A percentile compares a stretch with the other conserved stretches of the same genome.
Evolutionary conservation across 2,888 invertebrate species (phyloP).

Genomic region (Sussaba pulchella): DNA sequence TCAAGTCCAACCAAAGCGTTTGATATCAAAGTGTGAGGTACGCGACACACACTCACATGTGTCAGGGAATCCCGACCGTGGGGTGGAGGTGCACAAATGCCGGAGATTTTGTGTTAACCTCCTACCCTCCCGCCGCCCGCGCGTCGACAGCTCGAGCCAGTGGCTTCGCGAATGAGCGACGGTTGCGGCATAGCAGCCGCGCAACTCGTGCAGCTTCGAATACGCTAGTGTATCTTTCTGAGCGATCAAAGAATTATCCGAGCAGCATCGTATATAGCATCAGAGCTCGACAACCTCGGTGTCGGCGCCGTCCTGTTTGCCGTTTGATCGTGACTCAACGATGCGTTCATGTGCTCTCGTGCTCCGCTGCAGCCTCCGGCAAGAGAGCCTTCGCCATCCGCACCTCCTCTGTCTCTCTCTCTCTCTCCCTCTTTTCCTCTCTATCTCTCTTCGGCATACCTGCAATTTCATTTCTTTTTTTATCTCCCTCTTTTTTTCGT

Average conservation of each 20-base stretch:
- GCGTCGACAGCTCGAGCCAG: constrained; percentile 34
- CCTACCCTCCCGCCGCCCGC: constrained; percentile 41
- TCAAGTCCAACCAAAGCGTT: constrained; percentile 33
- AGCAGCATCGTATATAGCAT: constrained; percentile 38
- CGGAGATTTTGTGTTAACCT: constrained; percentile 43
- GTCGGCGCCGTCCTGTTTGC: constrained; percentile 75
- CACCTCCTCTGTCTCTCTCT: constrained; percentile 7
- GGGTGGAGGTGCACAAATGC: constrained; percentile 3
- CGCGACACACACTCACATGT: background rate
- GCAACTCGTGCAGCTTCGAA: background rate
- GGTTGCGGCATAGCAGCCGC: constrained; percentile 9
- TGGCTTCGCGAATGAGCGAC: constrained; percentile 38
- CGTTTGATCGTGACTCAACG: constrained; percentile 80
- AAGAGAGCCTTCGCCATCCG: constrained; percentile 34
- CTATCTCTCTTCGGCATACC: constrained; percentile 46
- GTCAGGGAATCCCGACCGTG: background rate
- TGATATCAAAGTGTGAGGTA: background rate
- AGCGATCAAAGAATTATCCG: constrained; percentile 83
- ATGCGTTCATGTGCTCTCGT: constrained; percentile 71
- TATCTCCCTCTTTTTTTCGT: constrained; percentile 13
- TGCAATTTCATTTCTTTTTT: constrained; percentile 18
- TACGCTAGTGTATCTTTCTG: constrained; percentile 77
- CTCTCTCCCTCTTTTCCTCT: background rate
- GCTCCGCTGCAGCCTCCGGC: constrained; percentile 38
- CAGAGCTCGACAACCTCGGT: constrained; percentile 54